Base-by-base conservation (phyloP, 2,888 invertebrate species). In the Cylindroiulus punctatus region DNA sequence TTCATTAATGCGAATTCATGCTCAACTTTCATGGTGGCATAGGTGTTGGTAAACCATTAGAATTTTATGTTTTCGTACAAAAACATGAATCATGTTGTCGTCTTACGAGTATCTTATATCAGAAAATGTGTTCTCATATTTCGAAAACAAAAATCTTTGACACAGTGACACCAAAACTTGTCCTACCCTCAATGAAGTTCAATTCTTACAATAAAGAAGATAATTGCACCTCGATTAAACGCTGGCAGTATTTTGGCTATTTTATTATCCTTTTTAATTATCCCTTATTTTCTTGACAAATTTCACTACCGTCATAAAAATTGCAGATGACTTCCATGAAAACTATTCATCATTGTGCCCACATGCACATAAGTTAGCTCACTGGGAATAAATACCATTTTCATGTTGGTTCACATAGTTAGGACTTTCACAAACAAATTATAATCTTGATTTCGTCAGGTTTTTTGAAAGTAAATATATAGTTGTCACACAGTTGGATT, bases 261-360 rank as follows among this genome's bases (percentile, higher is more conserved):
- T 76, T 14, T 14, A 76, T 1, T 5, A 76, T 30, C 30, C 26
- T 76, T 76, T 65, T 26, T 76, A 76, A 76, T 76, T 76, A 76
- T 14, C 76, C 1, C 10, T 26, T 30, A 76, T 76, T 76, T 76
- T 5, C 76, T 14, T 76, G 26, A 30, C 76, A 76, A 30, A 14
- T 65, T 65, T 65, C 8, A 65, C 65, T 30, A 76, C 65, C 65
- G 52, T 76, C 76, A 30, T 76, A 76, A 76, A 76, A 76, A 30
- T 4, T 76, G 76, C 26, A 30, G 30, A 30, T 76, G 76, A 76
- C 30, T 76, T 30, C 30, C 30, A 76, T 76, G 76, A 30, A 26
- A 76, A 26, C 26, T 76, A 30, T 76, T 76, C 76, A 30, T 30
- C 76, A 30, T 76, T 76, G 30, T 30, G 76, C 30, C 76, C 76